phyloP scores from a whole-genome alignment of 2,113 vertebrate species.

The Actenoides lindsayi region DNA sequence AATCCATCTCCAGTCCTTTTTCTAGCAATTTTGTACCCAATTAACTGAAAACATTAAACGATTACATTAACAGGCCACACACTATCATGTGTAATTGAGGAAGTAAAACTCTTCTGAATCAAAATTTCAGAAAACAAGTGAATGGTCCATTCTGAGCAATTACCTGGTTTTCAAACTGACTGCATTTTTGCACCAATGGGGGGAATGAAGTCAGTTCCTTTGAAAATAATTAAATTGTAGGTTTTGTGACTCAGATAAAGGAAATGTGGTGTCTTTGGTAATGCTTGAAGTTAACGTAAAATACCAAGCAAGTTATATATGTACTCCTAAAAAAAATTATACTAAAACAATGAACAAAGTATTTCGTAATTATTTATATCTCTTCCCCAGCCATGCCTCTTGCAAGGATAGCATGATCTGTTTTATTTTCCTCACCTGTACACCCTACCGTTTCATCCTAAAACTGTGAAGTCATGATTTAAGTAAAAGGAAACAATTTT shows the following conservation, averaged over 20 bases:
- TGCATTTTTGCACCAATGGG: neutral
- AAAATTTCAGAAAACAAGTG: neutral
- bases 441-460: neutral
- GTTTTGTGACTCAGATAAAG: neutral
- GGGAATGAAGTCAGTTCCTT: neutral
- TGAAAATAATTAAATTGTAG: neutral
- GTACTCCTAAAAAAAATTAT: neutral
- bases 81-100: neutral
- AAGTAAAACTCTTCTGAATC: conserved; percentile 1
- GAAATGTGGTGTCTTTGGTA: neutral
- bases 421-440: neutral
- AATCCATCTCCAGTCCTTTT: neutral
- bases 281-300: neutral
- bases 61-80: neutral
- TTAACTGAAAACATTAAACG: conserved; percentile 8
- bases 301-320: neutral
- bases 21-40: neutral
- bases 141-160: neutral
- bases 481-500: neutral
- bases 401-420: neutral
- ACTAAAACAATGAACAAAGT: neutral
- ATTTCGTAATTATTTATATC: neutral
- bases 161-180: neutral
- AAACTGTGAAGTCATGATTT: neutral
- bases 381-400: neutral